A percentile compares a stretch with the other conserved stretches of the same genome.
phyloP scores from a whole-genome alignment of 2,888 invertebrate genomes.

The Caenorhabditis panamensis region DNA sequence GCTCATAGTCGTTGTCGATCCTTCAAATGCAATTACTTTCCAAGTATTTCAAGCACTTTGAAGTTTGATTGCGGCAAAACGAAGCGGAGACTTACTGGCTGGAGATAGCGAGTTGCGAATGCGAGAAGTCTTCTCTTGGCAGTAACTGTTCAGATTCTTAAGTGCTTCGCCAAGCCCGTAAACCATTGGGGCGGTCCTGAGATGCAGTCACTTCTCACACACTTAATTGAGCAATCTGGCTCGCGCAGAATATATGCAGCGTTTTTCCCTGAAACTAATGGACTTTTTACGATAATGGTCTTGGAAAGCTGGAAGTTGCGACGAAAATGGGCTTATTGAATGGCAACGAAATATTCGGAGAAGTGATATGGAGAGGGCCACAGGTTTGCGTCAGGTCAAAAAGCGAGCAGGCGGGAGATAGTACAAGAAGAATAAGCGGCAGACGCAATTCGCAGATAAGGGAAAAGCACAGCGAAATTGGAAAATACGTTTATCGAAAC shows the following conservation, averaged over 20 bases:
- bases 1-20: conserved; percentile 43
- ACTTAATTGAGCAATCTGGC: conserved; percentile 37
- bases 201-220: conserved; percentile 38
- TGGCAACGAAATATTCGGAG: neutral
- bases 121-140: conserved; percentile 74
- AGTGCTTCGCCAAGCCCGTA: conserved; percentile 75
- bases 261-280: conserved; percentile 48
- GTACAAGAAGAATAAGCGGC: neutral
- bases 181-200: conserved; percentile 64
- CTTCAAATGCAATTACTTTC: conserved; percentile 43
- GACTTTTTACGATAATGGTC: conserved; percentile 43
- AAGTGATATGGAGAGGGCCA: neutral
- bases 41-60: conserved; percentile 14
- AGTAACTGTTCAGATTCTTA: conserved; percentile 78
- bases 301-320: conserved; percentile 3
- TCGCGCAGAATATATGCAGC: conserved; percentile 31
- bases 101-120: conserved; percentile 75
- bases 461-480: conserved; percentile 12
- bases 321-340: neutral
- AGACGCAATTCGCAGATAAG: conserved; percentile 1
- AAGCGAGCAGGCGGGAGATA: neutral
- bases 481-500: conserved; percentile 1
- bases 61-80: conserved; percentile 12
- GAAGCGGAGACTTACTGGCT: conserved; percentile 66
- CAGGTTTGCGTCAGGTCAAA: neutral